A percentile compares a stretch with the other conserved stretches of the same genome.
Conservation (phyloP, 2,797 vertebrate genomes). For the Pterois miles region DNA sequence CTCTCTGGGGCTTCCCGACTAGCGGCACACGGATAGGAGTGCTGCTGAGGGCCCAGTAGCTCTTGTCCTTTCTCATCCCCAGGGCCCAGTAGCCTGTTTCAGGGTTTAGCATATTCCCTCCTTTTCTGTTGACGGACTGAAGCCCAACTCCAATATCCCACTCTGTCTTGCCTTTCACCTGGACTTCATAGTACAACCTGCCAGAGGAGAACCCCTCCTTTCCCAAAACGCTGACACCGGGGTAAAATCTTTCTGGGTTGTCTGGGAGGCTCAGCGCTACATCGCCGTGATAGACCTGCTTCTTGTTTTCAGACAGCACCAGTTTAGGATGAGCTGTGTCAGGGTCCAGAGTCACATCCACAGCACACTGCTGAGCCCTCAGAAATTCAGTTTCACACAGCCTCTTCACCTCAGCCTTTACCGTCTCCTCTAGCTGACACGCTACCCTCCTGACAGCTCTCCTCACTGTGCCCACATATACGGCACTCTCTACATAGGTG, state of each 20-base stretch:
- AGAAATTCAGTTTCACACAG: conserved; percentile 58
- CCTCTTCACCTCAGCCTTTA: conserved; percentile 63
- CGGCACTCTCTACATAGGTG: conserved; percentile 21
- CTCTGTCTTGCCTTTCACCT: conserved; percentile 77
- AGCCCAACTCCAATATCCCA: conserved; percentile 78
- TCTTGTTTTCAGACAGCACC: conserved; percentile 70
- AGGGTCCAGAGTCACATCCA: conserved; percentile 75
- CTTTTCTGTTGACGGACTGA: conserved; percentile 76
- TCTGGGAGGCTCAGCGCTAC: conserved; percentile 47
- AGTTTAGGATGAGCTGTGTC: conserved; percentile 78
- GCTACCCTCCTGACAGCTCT: conserved; percentile 55
- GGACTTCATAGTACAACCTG: conserved; percentile 78
- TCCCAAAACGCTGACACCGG: conserved; percentile 71
- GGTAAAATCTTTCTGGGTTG: conserved; percentile 75
- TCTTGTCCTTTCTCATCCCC: conserved; percentile 63
- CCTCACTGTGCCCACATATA: conserved; percentile 67
- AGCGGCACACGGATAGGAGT: conserved; percentile 63
- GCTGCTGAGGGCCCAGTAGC: conserved; percentile 73
- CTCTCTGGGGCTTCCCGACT: conserved; percentile 55
- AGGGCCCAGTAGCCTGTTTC: conserved; percentile 77
- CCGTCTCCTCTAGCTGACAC: conserved; percentile 58
- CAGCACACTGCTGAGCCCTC: conserved; percentile 58
- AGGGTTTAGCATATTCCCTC: conserved; percentile 65
- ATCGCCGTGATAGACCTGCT: conserved; percentile 69
- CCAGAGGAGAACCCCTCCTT: conserved; percentile 74